Evolutionary conservation across 2,888 invertebrate genomes (phyloP).

Genomic region (Villa cingulata): DNA sequence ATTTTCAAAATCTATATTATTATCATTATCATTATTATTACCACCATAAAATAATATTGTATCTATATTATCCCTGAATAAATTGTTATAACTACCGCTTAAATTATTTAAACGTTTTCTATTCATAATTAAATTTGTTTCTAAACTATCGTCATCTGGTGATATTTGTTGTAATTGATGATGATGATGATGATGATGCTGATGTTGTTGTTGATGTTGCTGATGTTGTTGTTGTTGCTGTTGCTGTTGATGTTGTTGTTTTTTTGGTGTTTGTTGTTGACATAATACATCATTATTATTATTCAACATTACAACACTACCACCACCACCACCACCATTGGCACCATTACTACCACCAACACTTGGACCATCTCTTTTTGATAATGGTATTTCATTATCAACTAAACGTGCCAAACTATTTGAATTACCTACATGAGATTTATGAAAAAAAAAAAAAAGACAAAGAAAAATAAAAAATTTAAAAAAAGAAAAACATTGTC

Average conservation of each 20-base stretch:
- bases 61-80: slow-evolving; percentile 32
- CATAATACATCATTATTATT: too few relatives aligned
- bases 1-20: neutral
- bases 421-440: slow-evolving; percentile 42
- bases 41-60: neutral
- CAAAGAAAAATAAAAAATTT: slow-evolving; percentile 8
- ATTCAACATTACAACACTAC: neutral
- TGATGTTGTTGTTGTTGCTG: too few relatives aligned
- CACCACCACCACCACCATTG: neutral
- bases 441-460: slow-evolving; percentile 9
- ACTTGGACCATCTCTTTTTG: slow-evolving; percentile 33
- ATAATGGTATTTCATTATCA: slow-evolving; percentile 48
- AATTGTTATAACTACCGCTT: slow-evolving; percentile 34
- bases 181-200: neutral
- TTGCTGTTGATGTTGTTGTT: too few relatives aligned
- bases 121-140: slow-evolving; percentile 25
- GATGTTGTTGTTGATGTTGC: too few relatives aligned
- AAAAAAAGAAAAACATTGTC: too few relatives aligned
- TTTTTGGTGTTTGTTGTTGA: too few relatives aligned
- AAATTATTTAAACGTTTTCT: slow-evolving; percentile 21
- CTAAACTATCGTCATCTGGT: slow-evolving; percentile 29
- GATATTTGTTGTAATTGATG: slow-evolving; percentile 2
- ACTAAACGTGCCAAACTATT: slow-evolving; percentile 53
- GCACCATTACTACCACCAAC: neutral
- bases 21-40: neutral